Percentiles rank a stretch among this genome's conserved stretches.
These are phyloP conservation scores for Coleophora deauratella DNA, from an alignment of 2,888 invertebrate genomes.

Conservation along the genomic window DNA sequence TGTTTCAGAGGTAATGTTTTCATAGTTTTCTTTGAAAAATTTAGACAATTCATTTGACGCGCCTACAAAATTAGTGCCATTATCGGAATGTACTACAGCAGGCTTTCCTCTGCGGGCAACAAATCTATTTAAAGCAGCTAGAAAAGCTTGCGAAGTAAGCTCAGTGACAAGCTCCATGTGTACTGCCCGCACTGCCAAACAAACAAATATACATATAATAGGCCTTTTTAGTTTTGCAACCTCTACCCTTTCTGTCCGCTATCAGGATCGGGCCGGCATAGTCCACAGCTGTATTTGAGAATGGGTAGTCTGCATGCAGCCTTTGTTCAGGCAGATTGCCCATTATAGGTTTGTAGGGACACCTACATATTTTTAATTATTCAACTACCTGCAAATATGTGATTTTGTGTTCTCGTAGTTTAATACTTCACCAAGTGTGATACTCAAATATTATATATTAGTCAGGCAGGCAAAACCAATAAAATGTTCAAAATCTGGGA, in stretches of 20 bases:
- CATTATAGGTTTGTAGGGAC: too few relatives aligned
- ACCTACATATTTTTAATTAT: too few relatives aligned
- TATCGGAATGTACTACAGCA: constrained; percentile 5
- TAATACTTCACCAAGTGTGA: too few relatives aligned
- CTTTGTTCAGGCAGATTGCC: constrained; percentile 3
- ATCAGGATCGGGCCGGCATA: constrained; percentile 8
- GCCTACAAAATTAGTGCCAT: constrained; percentile 12
- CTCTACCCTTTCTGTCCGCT: constrained; percentile 6
- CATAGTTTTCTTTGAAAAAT: background rate
- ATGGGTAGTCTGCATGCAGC: constrained; percentile 1
- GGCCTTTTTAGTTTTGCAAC: constrained; percentile 4
- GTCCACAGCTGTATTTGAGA: constrained; percentile 4
- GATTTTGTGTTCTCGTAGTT: too few relatives aligned
- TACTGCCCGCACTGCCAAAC: constrained; percentile 4
- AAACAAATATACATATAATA: constrained; percentile 7
- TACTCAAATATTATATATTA: too few relatives aligned
- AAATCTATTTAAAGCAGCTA: constrained; percentile 5
- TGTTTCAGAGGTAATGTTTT: background rate
- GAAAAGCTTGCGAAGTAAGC: constrained; percentile 1
- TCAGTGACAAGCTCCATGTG: constrained; percentile 8
- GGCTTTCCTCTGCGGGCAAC: background rate
- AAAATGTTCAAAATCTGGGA: too few relatives aligned
- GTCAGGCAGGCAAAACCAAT: too few relatives aligned
- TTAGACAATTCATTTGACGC: constrained; percentile 5
- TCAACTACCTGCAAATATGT: too few relatives aligned